Evolutionary conservation across 2,113 vertebrate genomes (phyloP).

Genomic region (Labrus mixtus): DNA sequence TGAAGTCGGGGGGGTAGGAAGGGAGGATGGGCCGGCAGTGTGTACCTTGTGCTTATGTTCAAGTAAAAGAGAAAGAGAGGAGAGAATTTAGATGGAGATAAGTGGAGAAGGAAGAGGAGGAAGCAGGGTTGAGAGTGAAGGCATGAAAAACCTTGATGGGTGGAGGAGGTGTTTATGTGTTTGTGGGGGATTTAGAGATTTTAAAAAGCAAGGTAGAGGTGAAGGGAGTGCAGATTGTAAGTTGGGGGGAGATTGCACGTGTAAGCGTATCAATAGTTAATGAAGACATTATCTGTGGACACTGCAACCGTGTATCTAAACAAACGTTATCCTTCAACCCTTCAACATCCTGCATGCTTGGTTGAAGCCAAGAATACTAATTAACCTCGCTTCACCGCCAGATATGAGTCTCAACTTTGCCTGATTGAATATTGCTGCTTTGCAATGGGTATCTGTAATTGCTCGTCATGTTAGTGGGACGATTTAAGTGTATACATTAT

Average conservation of each 20-base stretch:
- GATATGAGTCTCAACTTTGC: constrained; percentile 63
- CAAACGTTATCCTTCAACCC: constrained; percentile 78
- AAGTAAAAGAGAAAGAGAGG: constrained; percentile 48
- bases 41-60: constrained; percentile 64
- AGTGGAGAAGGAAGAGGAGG: neutral
- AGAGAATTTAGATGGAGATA: constrained; percentile 21
- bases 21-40: constrained; percentile 42
- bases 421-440: constrained; percentile 71
- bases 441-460: constrained; percentile 71
- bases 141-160: constrained; percentile 26
- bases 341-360: constrained; percentile 72
- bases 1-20: constrained; percentile 2
- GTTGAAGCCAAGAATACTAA: constrained; percentile 73
- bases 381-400: constrained; percentile 69
- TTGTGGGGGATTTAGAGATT: constrained; percentile 39
- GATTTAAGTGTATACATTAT: constrained; percentile 68
- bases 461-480: constrained; percentile 68
- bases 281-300: constrained; percentile 78
- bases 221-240: constrained; percentile 12
- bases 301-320: constrained; percentile 68
- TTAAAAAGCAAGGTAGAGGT: constrained; percentile 38
- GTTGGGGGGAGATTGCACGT: constrained; percentile 45
- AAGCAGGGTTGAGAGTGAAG: constrained; percentile 3
- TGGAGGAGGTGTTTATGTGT: neutral
- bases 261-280: constrained; percentile 77